These are phyloP conservation scores for Allolobophora icterica DNA, from an alignment of 2,888 invertebrate species.

Conservation along the genomic window DNA sequence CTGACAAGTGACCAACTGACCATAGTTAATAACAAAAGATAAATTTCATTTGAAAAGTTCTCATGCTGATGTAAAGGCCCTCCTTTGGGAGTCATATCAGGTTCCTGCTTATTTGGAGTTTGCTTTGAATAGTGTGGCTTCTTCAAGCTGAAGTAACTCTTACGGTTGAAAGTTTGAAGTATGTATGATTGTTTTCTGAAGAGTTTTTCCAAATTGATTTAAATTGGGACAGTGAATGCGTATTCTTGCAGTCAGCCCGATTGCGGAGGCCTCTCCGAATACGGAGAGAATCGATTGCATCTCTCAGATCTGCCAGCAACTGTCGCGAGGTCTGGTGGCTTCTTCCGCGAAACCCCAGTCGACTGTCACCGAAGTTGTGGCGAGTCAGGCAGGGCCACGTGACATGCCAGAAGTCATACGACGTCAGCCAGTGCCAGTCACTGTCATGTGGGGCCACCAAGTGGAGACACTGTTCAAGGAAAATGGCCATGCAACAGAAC, in stretches of 20 bases:
- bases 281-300: slow-evolving; percentile 69
- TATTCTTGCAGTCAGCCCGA: slow-evolving; percentile 74
- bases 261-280: slow-evolving; percentile 77
- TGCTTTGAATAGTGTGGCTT: background rate
- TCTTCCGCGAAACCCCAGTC: background rate
- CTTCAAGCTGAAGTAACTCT: background rate
- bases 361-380: background rate
- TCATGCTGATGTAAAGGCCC: too few species aligned
- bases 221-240: background rate
- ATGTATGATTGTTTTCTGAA: background rate
- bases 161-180: background rate
- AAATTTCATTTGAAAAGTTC: background rate
- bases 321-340: slow-evolving; percentile 73
- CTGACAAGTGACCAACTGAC: too few species aligned
- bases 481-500: background rate
- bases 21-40: background rate
- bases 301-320: slow-evolving; percentile 79
- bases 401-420: slow-evolving; percentile 19
- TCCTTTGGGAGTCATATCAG: background rate
- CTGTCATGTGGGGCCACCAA: slow-evolving; percentile 10
- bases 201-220: background rate
- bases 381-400: background rate
- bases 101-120: background rate
- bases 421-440: background rate
- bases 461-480: slow-evolving; percentile 2